A percentile compares a stretch with the other conserved stretches of the same genome.
Evolutionary conservation across 35 echinoderm and acorn worm species (phyloP).

Genomic region (Acanthaster planci): DNA sequence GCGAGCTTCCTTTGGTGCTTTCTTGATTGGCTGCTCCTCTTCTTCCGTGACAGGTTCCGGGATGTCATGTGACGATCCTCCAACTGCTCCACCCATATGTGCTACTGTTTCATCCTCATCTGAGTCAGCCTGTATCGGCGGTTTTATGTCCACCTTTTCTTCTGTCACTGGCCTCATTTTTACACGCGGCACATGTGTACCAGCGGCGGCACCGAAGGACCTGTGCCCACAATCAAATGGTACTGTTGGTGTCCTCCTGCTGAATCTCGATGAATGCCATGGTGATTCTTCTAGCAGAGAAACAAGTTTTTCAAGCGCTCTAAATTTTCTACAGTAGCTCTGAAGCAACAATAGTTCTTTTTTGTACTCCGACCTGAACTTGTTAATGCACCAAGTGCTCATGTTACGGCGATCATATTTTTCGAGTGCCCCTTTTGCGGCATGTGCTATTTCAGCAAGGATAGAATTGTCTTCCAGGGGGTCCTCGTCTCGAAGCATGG

Average conservation of each 20-base stretch:
- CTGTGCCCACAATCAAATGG: too few species aligned
- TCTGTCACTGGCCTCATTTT: not conserved
- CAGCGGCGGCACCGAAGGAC: too few species aligned
- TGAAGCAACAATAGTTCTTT: not conserved
- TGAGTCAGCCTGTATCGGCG: not conserved
- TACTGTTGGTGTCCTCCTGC: too few species aligned
- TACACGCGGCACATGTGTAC: not conserved
- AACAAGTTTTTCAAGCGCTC: not conserved
- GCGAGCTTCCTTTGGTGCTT: slow-evolving; percentile 25
- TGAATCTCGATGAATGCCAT: not conserved
- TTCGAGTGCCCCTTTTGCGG: too few species aligned
- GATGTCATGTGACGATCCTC: not conserved
- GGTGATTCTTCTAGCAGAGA: not conserved
- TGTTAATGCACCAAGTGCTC: too few species aligned
- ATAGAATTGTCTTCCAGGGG: too few species aligned
- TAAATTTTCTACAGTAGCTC: not conserved
- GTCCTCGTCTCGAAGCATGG: not conserved
- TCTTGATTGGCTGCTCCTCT: slow-evolving; percentile 18
- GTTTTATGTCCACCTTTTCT: not conserved
- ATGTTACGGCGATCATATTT: too few species aligned
- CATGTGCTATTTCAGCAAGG: too few species aligned
- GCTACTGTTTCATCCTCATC: not conserved
- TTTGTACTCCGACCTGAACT: not conserved
- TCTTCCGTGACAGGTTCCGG: not conserved
- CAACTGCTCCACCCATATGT: not conserved